phyloP scores from a whole-genome alignment of 2,113 vertebrate genomes.

The Poecile atricapillus region DNA sequence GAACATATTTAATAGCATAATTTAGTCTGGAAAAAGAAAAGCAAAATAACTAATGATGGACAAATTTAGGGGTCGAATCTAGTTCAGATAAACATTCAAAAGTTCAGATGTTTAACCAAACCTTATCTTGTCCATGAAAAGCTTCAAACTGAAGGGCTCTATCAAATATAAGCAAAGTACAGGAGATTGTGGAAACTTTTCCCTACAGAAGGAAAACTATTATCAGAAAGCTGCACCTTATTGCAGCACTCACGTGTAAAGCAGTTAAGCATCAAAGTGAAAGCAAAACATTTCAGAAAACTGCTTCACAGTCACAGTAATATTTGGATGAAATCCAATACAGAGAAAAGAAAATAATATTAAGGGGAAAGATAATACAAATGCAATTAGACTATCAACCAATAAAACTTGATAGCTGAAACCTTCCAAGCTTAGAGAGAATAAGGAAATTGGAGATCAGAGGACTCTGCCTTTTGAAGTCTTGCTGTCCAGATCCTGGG shows the following conservation, averaged over 20 bases:
- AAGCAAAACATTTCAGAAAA: slow-evolving; percentile 50
- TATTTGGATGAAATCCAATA: slow-evolving; percentile 52
- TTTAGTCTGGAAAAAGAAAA: slow-evolving; percentile 53
- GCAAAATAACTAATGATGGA: slow-evolving; percentile 58
- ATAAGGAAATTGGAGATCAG: slow-evolving; percentile 43
- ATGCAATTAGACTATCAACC: slow-evolving; percentile 61
- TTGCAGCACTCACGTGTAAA: slow-evolving; percentile 2
- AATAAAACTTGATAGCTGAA: slow-evolving; percentile 61
- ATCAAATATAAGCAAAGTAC: slow-evolving; percentile 32
- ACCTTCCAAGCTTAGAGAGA: slow-evolving; percentile 52
- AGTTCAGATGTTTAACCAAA: slow-evolving; percentile 64
- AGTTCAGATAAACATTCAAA: slow-evolving; percentile 64
- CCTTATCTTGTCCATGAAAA: slow-evolving; percentile 67
- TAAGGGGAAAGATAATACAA: slow-evolving; percentile 55
- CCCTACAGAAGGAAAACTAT: slow-evolving; percentile 7
- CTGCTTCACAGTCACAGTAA: not conserved
- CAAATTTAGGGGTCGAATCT: slow-evolving; percentile 49
- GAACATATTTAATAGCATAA: slow-evolving; percentile 58
- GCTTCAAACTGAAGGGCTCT: not conserved
- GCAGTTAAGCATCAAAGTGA: slow-evolving; percentile 52
- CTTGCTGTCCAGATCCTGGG: slow-evolving; percentile 18
- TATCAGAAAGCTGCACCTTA: slow-evolving; percentile 56
- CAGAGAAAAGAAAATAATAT: slow-evolving; percentile 48
- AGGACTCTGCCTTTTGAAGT: slow-evolving; percentile 44
- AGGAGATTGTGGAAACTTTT: slow-evolving; percentile 37